A percentile compares a stretch with the other conserved stretches of the same genome.
Conservation (phyloP, 2,113 vertebrate species). For the Corydoras sp. region DNA sequence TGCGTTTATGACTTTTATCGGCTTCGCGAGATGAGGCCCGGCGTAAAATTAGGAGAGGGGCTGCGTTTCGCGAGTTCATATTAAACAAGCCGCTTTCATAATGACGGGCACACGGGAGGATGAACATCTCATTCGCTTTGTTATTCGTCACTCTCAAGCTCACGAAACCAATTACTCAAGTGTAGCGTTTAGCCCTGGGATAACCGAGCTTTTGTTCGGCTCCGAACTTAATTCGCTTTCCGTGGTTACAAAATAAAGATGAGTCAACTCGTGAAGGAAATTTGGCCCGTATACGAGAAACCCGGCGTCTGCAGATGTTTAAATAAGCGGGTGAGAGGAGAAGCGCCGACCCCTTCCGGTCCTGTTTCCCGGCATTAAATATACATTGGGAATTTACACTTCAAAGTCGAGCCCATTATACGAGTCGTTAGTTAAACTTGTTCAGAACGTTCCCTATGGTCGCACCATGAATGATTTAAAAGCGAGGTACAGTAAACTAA, state of each 20-base stretch:
- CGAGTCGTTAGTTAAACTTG: constrained; percentile 76
- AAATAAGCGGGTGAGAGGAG: constrained; percentile 21
- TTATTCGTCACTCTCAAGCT: constrained; percentile 47
- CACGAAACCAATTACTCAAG: constrained; percentile 45
- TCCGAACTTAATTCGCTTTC: constrained; percentile 29
- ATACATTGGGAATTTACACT: constrained; percentile 80
- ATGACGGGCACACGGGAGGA: constrained; percentile 37
- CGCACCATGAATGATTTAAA: constrained; percentile 85
- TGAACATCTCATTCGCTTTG: constrained; percentile 41
- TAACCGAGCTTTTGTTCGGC: constrained; percentile 30
- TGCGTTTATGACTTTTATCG: constrained; percentile 74
- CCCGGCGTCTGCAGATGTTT: constrained; percentile 19
- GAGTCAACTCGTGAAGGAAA: constrained; percentile 31
- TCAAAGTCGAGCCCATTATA: constrained; percentile 82
- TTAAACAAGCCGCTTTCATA: constrained; percentile 47
- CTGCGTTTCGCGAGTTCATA: constrained; percentile 41
- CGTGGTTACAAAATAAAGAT: constrained; percentile 33
- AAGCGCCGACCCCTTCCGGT: constrained; percentile 32
- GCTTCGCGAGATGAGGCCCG: constrained; percentile 38
- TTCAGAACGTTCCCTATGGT: constrained; percentile 63
- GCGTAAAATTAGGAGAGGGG: constrained; percentile 33
- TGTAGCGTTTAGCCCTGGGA: constrained; percentile 36
- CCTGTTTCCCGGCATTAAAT: constrained; percentile 79
- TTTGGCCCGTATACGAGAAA: constrained; percentile 14
- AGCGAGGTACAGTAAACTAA: constrained; percentile 76